Evolutionary conservation across 1,140 invertebrate species (phyloP).

Genomic region (Tribolium castaneum): DNA sequence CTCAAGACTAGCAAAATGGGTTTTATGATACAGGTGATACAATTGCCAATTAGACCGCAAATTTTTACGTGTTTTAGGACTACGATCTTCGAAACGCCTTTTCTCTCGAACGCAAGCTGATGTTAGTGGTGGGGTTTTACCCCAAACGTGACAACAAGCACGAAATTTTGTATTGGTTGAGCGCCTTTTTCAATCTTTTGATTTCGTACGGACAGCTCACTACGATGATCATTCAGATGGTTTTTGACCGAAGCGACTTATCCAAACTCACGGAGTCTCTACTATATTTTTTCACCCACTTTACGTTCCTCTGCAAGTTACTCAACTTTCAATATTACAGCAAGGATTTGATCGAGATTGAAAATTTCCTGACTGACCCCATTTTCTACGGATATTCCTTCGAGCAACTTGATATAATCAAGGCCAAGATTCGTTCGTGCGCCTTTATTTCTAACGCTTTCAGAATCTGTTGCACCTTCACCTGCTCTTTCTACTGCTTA

Average conservation of each 20-base stretch:
- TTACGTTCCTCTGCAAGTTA: slow-evolving; percentile 36
- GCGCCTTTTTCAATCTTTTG: slow-evolving; percentile 3
- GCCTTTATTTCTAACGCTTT: slow-evolving; percentile 1
- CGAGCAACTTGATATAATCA: slow-evolving; percentile 26
- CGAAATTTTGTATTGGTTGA: not conserved
- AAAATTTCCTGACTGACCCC: slow-evolving; percentile 22
- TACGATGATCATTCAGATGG: slow-evolving; percentile 9
- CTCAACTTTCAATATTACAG: slow-evolving; percentile 16
- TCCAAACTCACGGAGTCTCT: slow-evolving; percentile 35
- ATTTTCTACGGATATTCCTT: slow-evolving; percentile 12
- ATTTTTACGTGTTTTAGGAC: slow-evolving; percentile 3
- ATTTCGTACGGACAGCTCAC: slow-evolving; percentile 1
- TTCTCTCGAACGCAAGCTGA: not conserved
- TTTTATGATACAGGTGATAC: no score
- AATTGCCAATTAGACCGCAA: not conserved
- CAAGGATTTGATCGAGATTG: slow-evolving; percentile 9
- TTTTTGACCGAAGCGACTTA: not conserved
- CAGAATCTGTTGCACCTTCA: slow-evolving; percentile 21
- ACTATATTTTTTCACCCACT: slow-evolving; percentile 27
- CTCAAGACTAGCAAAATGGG: no score
- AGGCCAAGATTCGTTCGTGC: not conserved
- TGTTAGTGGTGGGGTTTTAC: not conserved
- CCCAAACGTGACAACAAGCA: not conserved
- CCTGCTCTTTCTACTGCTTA: slow-evolving; percentile 21
- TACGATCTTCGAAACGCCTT: not conserved